A percentile compares a stretch with the other conserved stretches of the same genome.
These are phyloP conservation scores for Vultur gryphus DNA, from an alignment of 2,797 vertebrate species.

Conservation along the genomic window DNA sequence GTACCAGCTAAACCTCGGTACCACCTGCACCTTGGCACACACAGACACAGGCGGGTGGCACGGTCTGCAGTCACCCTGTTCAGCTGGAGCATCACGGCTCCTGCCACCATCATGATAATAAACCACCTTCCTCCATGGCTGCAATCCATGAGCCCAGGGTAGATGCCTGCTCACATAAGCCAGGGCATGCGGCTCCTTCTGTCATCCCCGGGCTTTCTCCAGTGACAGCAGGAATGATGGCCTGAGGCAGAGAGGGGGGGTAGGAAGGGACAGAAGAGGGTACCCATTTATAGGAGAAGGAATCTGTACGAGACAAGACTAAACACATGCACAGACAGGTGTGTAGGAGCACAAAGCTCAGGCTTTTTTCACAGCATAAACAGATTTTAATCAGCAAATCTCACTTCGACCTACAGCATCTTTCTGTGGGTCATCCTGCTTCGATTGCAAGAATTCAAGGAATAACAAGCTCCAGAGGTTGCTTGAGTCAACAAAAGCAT, in stretches of 20 bases:
- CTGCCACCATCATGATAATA: rapidly evolving
- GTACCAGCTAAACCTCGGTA: background rate
- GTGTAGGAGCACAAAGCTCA: background rate
- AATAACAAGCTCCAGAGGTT: background rate
- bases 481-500: background rate
- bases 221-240: background rate
- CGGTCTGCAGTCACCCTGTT: rapidly evolving
- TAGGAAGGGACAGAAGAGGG: background rate
- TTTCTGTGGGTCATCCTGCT: background rate
- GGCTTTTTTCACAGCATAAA: background rate
- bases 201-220: background rate
- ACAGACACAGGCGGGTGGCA: background rate
- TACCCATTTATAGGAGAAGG: background rate
- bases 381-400: background rate
- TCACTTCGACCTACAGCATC: background rate
- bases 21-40: background rate
- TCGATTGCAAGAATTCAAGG: background rate
- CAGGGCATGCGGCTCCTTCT: background rate
- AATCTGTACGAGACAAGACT: background rate
- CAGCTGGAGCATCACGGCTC: background rate
- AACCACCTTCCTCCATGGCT: background rate
- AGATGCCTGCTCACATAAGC: background rate
- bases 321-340: background rate
- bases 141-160: background rate
- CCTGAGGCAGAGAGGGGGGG: background rate